Base-by-base conservation (phyloP, 2,113 vertebrate species). In the Nanger granti region DNA sequence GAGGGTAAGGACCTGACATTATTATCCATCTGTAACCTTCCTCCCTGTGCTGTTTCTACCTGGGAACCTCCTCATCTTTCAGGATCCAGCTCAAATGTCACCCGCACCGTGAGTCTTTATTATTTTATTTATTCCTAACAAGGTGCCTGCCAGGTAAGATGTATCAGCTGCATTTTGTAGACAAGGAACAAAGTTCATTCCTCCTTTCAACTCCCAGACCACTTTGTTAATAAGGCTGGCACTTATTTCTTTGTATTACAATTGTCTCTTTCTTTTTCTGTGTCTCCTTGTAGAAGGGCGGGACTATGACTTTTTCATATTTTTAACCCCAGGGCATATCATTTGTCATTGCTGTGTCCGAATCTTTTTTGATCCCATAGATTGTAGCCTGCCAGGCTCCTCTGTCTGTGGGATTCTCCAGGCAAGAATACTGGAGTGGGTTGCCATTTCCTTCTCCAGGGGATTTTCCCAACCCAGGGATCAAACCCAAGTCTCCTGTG, bases 71-170 rank as follows among this genome's bases (percentile, higher is more conserved):
- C 89, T 97, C 92, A 69, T 76, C 91, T 97, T 97, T 96, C 94
- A 93, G 89, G 93, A 95, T 69, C 82, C 55, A 91, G 88, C n/a
- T 95, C 91, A 95, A 89, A 95, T 96, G 80, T 94, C 88, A 84
- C 86, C 60, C 80, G 37, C 55, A 62, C 87, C 20, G 17, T 29
- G 15, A 97, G 57, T 62, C 66, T 87, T 82, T 66, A 62, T 88
- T 26, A 92, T 91, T 94, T 83, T 89, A 93, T 64, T 62, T 93
- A 91, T 91, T 97, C 54, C 87, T 91, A 54, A 93, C 73, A 76
- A 83, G 10, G 7, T 76, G 73, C 29, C 54, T 62, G 18, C 49
- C 60, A 96, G 44, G 87, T 52, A 95, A 95, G 84, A 60, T 44
- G 5, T 31, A 83, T 66, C 52, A 87, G 31, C 55, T 12, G 29